Base-by-base conservation (phyloP, 2,888 invertebrate genomes). In the Loripinus fragilis region DNA sequence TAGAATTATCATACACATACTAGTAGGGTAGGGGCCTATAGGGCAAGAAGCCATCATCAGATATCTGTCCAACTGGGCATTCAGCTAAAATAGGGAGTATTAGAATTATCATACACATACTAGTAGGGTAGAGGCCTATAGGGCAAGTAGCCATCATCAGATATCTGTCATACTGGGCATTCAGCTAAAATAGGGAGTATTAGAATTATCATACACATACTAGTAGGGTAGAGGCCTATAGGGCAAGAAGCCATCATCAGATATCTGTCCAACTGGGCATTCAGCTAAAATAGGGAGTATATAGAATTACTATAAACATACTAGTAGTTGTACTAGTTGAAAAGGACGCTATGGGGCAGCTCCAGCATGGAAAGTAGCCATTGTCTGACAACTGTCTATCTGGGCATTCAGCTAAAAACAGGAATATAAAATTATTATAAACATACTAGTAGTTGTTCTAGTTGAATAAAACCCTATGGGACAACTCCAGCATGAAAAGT, bases 371-470 rank as follows among this genome's bases (percentile, higher is more conserved):
- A 7, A 7, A 23, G 20, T 42, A 67, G 7, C 67, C 67, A 45
- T 45, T 28, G 2, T 23, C 67, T 15, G 67, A 67, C 8, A 42
- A 41, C 25, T 41, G 45, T 15, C 81, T 78, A 41, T 38, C 23
- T n/a, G 38, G 30, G 55, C 80, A 83, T 41, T 66, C 55, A 15
- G n/a, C 80, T 78, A 45, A 0, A 76, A 64, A 15, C 65, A 35
- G 65, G 60, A n/a, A n/a, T n/a, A n/a, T n/a, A n/a, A n/a, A n/a
- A n/a, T n/a, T n/a, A n/a, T n/a, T n/a, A n/a, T n/a, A n/a, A n/a
- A n/a, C n/a, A n/a, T n/a, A n/a, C n/a, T n/a, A n/a, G n/a, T n/a
- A n/a, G n/a, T n/a, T n/a, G n/a, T n/a, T n/a, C n/a, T n/a, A n/a
- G n/a, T n/a, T n/a, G n/a, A n/a, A n/a, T n/a, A n/a, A n/a, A n/a